Evolutionary conservation across 2,797 vertebrate genomes (phyloP), one percentile per base, ranked within the genome.

Genomic region (Lacerta agilis): DNA sequence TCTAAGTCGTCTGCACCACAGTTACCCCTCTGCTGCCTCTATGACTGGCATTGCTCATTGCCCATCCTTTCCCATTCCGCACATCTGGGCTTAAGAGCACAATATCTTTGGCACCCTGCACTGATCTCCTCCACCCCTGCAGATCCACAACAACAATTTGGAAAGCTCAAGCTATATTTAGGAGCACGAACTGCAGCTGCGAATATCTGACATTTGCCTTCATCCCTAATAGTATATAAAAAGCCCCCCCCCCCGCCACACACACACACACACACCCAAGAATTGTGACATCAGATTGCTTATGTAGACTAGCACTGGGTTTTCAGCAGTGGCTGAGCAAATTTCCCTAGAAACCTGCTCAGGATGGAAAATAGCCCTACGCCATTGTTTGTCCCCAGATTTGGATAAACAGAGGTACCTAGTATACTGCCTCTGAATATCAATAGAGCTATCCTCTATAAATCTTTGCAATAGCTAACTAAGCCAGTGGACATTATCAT

Each of bases 401-500:
- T 36, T n/a, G 13, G 71, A 15, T 17, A 72, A 72, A 33, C 10
- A 29, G 71, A 71, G 69, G 29, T 41, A 38, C 38, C 38, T 2
- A 33, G 38, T 71, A n/a, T 71, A 71, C 4, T 33, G 69, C 69
- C 27, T 71, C 27, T n/a, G 69, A 15, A 71, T 15, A 71, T 7
- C n/a, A n/a, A 72, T 36, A 71, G 69, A 72, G 9, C n/a, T 33
- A 36, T 36, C 2, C 71, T 33, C 71, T n/a, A 72, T 36, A 15
- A 72, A 33, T 72, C n/a, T 72, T 15, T 17, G 15, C 36, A 72
- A 72, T n/a, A 72, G n/a, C 71, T n/a, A 33, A 15, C 13, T 72
- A 72, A 72, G 71, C n/a, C n/a, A 33, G n/a, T 72, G 71, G 71
- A n/a, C n/a, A 72, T 36, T 91, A 85, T 85, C 93, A 92, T 90